Evolutionary conservation across 2,113 vertebrate species (phyloP).

Genomic region (Erinaceus europaeus): DNA sequence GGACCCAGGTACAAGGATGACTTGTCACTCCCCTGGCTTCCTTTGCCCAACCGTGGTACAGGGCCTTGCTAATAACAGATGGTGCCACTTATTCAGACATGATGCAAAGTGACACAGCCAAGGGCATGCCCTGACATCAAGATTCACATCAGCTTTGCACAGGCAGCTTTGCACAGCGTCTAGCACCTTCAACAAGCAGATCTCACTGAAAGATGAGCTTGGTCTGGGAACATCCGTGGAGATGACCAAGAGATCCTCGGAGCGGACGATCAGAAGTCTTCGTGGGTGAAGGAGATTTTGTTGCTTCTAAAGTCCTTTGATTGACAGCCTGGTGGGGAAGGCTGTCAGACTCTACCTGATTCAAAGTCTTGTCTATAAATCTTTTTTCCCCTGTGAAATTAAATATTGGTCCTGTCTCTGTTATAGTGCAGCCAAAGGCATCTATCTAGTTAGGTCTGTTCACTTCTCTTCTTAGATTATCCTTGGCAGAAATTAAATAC

Average conservation of each 20-base stretch:
- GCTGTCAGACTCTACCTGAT: background rate
- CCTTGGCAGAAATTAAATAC: constrained; percentile 60
- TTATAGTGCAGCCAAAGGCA: constrained; percentile 35
- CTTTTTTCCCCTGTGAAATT: constrained; percentile 60
- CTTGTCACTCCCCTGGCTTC: too few relatives aligned
- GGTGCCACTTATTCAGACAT: background rate
- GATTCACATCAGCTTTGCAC: too few relatives aligned
- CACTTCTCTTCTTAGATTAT: constrained; percentile 62
- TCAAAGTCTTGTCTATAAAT: constrained; percentile 38
- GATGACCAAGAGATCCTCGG: background rate
- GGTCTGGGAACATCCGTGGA: background rate
- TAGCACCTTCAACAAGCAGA: background rate
- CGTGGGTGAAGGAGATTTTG: background rate
- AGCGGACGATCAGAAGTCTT: background rate
- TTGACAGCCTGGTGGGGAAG: background rate
- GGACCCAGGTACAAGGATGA: too few relatives aligned
- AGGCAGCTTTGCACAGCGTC: background rate
- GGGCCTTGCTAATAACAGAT: background rate
- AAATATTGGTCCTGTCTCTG: constrained; percentile 44
- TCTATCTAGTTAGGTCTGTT: constrained; percentile 48
- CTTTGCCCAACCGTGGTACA: background rate
- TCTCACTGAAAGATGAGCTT: background rate
- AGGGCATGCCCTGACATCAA: background rate
- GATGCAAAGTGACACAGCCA: background rate
- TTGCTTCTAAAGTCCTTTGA: background rate